These are phyloP conservation scores for Drosophila paramelanica DNA, from an alignment of 2,888 invertebrate genomes.

Conservation along the genomic window DNA sequence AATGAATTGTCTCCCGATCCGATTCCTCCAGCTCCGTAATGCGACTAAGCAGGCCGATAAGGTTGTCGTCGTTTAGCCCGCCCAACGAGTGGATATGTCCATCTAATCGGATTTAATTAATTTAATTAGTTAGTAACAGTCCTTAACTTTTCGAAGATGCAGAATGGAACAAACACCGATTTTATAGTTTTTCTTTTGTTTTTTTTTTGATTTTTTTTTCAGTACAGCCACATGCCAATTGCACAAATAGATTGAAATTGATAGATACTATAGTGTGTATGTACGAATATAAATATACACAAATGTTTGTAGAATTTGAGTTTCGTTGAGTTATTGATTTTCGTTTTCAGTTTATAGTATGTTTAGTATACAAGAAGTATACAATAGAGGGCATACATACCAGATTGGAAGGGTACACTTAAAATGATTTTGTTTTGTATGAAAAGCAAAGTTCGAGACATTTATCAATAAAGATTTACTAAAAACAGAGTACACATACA, in stretches of 20 bases:
- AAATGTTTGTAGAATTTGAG: constrained; percentile 35
- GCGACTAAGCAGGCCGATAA: constrained; percentile 92
- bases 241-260: constrained; percentile 71
- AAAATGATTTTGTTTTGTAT: constrained; percentile 65
- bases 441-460: constrained; percentile 50
- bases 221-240: constrained; percentile 76
- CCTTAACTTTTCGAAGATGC: background rate
- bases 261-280: constrained; percentile 41
- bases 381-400: constrained; percentile 75
- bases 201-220: constrained; percentile 16
- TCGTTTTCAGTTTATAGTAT: constrained; percentile 14
- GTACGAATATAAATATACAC: constrained; percentile 58
- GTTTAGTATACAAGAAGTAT: constrained; percentile 24
- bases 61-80: constrained; percentile 92
- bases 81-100: constrained; percentile 94
- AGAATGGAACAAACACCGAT: constrained; percentile 24
- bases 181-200: constrained; percentile 23
- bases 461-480: constrained; percentile 36
- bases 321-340: constrained; percentile 13
- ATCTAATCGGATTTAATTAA: constrained; percentile 86
- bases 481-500: constrained; percentile 36
- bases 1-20: constrained; percentile 97
- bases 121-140: constrained; percentile 6
- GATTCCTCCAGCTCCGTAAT: constrained; percentile 97
- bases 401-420: constrained; percentile 79